Evolutionary conservation across 92 coral and sea anemone species (phyloP), one percentile per base, ranked within the genome.

Genomic region (Epizoanthus rinbou): DNA sequence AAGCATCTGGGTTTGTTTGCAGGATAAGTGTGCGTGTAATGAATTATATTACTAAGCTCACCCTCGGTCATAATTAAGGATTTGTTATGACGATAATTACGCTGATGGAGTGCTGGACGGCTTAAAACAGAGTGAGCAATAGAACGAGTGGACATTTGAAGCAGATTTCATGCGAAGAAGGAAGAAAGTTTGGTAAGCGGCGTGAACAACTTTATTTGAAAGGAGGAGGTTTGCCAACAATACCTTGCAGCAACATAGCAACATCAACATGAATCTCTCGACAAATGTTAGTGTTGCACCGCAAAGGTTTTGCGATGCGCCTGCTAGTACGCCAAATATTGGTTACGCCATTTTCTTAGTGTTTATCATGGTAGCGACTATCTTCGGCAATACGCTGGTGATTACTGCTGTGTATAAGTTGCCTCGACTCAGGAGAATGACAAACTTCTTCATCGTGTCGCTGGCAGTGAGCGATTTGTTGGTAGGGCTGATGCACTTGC

Each of bases 371-470:
- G 50, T 90, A 21, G 92, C 94, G 47, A 94, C 99, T 4, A 52
- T 97, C 62, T 91, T 94, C 59, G 98, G 99, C 25, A 97, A 97
- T 73, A 91, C 86, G n/a, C 90, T 97, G 50, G 99, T 97, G 4
- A 93, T 97, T 15, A 82, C 89, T 16, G 96, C 98, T 19, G 97
- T 97, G 65, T 86, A 87, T 73, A 87, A 86, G 84, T 92, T 88
- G 82, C 89, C 87, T 10, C 86, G 98, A 45, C 84, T 97, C 54
- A 90, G 98, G 39, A 89, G 93, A 72, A 89, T 95, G 73, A 89
- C 98, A 53, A 97, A 97, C 84, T 92, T 86, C 84, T 97, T 97
- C 84, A 92, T 94, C 76, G 97, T 91, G 16, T 97, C 99, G 10
- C 84, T 97, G 50, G 99, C 99, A 4, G 88, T 94, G 5, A 88